phyloP scores from a whole-genome alignment of 1,140 invertebrate species.

The Orchestia grillus region DNA sequence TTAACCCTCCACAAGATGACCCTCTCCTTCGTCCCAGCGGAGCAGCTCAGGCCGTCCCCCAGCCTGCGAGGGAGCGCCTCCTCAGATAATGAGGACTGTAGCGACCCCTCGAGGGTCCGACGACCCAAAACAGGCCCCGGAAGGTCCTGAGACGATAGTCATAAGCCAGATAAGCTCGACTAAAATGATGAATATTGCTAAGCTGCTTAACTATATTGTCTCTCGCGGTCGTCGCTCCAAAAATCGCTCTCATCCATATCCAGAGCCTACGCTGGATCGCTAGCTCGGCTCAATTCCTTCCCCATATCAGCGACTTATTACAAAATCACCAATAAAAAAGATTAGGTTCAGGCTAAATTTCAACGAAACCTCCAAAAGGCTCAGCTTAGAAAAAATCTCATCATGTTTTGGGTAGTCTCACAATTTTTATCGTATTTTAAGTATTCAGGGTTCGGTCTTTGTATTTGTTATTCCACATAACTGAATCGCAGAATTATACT shows the following conservation, averaged over 20 bases:
- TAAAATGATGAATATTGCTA: slow-evolving; percentile 46
- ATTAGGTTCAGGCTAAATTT: neutral
- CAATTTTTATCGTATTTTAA: neutral
- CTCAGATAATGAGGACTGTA: slow-evolving; percentile 23
- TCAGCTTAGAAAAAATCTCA: neutral
- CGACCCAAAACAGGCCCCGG: slow-evolving; percentile 35
- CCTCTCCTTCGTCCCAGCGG: neutral
- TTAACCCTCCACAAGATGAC: slow-evolving; percentile 19
- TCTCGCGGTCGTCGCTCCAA: neutral
- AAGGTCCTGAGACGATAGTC: slow-evolving; percentile 35
- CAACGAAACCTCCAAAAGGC: neutral
- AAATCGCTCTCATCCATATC: slow-evolving; percentile 26
- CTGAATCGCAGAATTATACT: neutral
- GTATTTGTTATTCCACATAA: neutral
- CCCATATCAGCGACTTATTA: neutral
- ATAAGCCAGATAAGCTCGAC: slow-evolving; percentile 48
- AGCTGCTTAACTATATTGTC: slow-evolving; percentile 54
- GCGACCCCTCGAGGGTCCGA: slow-evolving; percentile 10
- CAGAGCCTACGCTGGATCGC: neutral
- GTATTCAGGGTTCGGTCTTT: neutral
- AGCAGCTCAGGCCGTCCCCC: neutral
- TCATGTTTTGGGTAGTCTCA: neutral
- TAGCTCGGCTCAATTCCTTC: neutral
- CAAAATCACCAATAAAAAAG: neutral
- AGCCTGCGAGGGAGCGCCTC: neutral